Evolutionary conservation across 2,888 invertebrate genomes (phyloP), one percentile per base, ranked within the genome.

Genomic region (Abrostola tripartita): DNA sequence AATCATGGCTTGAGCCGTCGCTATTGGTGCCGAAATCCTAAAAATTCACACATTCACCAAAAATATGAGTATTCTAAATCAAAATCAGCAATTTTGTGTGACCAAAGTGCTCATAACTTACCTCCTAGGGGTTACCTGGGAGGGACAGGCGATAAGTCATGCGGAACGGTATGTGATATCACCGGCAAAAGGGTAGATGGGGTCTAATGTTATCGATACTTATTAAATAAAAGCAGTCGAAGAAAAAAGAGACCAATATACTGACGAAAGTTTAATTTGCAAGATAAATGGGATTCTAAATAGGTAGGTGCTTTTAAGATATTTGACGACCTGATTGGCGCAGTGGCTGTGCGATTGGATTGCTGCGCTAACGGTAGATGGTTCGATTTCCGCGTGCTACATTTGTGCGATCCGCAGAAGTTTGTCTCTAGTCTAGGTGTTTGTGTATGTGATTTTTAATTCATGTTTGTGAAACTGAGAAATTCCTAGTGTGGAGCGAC

Each of bases 101-200:
- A 54, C 58, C 60, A 58, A 65, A 63, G 54, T 65, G 47, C 61
- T 65, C 55, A 81, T 84, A 83, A 81, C 83, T 82, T 78, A 71
- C 50, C 59, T 41, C 44, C 8, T 49, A 52, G 67, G 72, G 78
- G 68, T 78, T 83, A 78, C 79, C 79, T 84, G 85, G 64, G 63
- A 68, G 65, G 56, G 81, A 80, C 81, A 81, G 82, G 85, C 85
- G 78, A 86, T 86, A 85, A 85, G 78, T 86, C 81, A 83, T 71
- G 61, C 62, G 72, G 70, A 50, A 53, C 53, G 65, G 47, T 54
- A n/a, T n/a, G 52, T 74, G 61, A 71, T 68, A 65, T 71, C 76
- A 76, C 62, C 54, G 35, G 14, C 7, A 55, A n/a, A 61, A 61
- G 65, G 50, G 61, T 67, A 44, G 59, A 73, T 57, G 61, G 68